Evolutionary conservation across 2,797 vertebrate species (phyloP), one percentile per base, ranked within the genome.

Genomic region (Psittacula echo): DNA sequence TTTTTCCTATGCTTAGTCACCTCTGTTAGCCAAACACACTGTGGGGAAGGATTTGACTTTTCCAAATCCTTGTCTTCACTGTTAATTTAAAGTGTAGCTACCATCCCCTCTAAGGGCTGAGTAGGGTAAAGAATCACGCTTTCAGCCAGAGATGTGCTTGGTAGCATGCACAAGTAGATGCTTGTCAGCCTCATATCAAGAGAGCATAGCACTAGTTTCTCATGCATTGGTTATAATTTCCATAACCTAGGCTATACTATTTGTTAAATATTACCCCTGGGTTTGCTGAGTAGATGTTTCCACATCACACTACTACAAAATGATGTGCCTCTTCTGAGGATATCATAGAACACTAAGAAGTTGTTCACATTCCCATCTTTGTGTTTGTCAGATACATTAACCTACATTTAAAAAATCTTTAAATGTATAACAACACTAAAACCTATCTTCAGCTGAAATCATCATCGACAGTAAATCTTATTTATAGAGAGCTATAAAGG

Each of bases 401-500:
- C 56, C 8, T 39, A n/a, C 32, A 19, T 71, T 85, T 77, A 11
- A 81, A 80, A 93, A 79, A 21, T 44, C 51, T 58, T 85, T 76
- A 72, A 8, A 18, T 32, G 27, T 44, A 50, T 41, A 47, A 32
- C n/a, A 84, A 9, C 37, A 71, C 19, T 68, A 72, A 93, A 94
- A 67, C 18, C 67, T 68, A 45, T 64, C 72, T 93, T 83, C 29
- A 62, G 27, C 47, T 65, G 48, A 72, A 89, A 75, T 85, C 60
- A 45, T 39, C 14, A 32, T 39, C n/a, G 73, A 20, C 0, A 0
- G 13, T 66, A 88, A 88, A 73, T 20, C 12, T 37, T 47, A 66
- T 89, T 92, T 86, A 81, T 24, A 83, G 50, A 41, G 20, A 62
- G n/a, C n/a, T 53, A 50, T 81, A 71, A 94, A 47, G 11, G 41